Base-by-base conservation (phyloP, 2,113 vertebrate species). In the Brachyhypopomus occidentalis region DNA sequence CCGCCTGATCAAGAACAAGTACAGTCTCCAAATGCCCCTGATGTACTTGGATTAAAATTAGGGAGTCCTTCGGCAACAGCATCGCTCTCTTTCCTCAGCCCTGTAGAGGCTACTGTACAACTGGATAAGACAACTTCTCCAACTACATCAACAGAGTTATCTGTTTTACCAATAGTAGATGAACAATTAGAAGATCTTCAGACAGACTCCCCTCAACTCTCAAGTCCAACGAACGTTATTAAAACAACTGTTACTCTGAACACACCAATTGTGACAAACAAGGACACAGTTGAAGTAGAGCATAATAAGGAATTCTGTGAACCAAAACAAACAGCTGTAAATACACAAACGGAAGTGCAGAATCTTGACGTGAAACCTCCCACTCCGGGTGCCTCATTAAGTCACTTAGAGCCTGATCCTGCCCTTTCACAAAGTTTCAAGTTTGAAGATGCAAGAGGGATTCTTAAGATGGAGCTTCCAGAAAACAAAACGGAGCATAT, bases 301-400 rank as follows among this genome's bases (percentile, higher is more conserved):
- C 81, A 30, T 77, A 93, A 94, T 80, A 91, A 92, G 27, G 84
- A 91, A 34, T 67, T 87, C 0, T 79, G 75, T 85, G 86, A 92
- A 36, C 25, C 86, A 0, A 83, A 84, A 78, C 25, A n/a, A 0
- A 88, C 86, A 0, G 90, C 85, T 66, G 91, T 90, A 83, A 92
- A 92, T 0, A n/a, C 56, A 48, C 78, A 91, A 52, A 14, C 86
- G 17, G 59, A 84, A 0, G 94, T 94, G 36, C 90, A 90, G 85
- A 77, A 90, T 91, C 0, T 85, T 84, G 95, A 95, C 83, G 92
- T 93, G 22, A 96, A 96, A 84, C 95, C 95, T 84, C 94, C 92
- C 5, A 95, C 95, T 64, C 94, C 96, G 0, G 93, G 94, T 78
- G 89, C 92, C 79, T 95, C 94, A 0, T 88, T 94, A 17, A 86